Conservation (phyloP, 2,797 vertebrate genomes). For the Tympanoctomys barrerae region DNA sequence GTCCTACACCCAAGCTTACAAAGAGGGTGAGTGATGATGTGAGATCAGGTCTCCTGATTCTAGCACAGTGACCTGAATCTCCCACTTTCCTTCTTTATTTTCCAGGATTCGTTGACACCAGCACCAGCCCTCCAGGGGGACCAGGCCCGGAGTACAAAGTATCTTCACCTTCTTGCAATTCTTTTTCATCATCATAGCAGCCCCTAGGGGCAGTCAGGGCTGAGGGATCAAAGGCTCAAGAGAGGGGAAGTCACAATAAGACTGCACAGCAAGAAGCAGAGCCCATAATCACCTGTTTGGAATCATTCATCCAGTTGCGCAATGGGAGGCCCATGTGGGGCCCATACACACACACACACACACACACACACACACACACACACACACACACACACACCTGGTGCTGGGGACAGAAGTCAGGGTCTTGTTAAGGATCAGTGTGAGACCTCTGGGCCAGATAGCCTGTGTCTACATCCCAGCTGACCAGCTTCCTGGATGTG, state of each 20-base stretch:
- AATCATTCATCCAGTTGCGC: neutral
- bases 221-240: neutral
- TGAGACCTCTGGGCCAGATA: neutral
- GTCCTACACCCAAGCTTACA: neutral
- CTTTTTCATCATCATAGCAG: neutral
- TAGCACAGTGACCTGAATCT: neutral
- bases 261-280: neutral
- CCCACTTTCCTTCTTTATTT: neutral
- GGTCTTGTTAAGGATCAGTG: neutral
- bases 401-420: too few species aligned
- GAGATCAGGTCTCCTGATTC: neutral
- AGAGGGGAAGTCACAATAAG: conserved; percentile 32
- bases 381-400: neutral
- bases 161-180: neutral
- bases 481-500: conserved; percentile 33
- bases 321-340: neutral
- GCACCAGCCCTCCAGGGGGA: neutral
- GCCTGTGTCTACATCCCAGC: neutral
- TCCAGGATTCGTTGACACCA: neutral
- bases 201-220: neutral
- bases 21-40: neutral
- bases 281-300: conserved; percentile 2
- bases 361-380: neutral
- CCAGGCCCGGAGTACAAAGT: neutral
- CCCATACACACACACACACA: neutral